Evolutionary conservation across 64 coral and sea anemone species (phyloP).

Genomic region (Montipora capricornis): DNA sequence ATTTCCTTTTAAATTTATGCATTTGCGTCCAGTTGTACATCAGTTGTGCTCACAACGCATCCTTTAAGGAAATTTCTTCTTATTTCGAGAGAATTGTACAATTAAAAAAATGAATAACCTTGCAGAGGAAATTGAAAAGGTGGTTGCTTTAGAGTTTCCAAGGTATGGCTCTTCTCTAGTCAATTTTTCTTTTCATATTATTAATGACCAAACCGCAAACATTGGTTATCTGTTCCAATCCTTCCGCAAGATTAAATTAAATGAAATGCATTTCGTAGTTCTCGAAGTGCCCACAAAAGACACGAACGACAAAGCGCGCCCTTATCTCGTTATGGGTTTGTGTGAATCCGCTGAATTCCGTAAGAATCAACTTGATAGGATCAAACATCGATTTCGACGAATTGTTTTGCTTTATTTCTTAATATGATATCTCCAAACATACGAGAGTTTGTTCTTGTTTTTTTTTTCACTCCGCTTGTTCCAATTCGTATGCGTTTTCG

Average conservation of each 20-base stretch:
- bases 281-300: neutral
- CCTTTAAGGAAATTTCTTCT: neutral
- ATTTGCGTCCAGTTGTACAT: slow-evolving; percentile 9
- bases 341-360: neutral
- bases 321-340: neutral
- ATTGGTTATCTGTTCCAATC: slow-evolving; percentile 30
- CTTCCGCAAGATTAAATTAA: slow-evolving; percentile 55
- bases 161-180: neutral
- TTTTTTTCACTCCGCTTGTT: too few species aligned
- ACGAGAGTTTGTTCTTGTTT: too few species aligned
- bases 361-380: neutral
- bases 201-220: slow-evolving; percentile 47
- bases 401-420: neutral
- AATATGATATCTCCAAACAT: neutral
- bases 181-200: slow-evolving; percentile 26
- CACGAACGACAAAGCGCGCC: neutral
- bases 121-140: neutral
- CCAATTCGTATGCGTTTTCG: neutral
- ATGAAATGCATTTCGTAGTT: neutral
- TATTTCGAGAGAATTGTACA: neutral
- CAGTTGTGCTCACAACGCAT: neutral
- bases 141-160: neutral
- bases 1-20: slow-evolving; percentile 2
- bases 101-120: neutral
- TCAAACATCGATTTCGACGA: neutral